Percentiles rank a stretch among this genome's conserved stretches.
phyloP scores from a whole-genome alignment of 1,140 invertebrate genomes.

The Cotesia chilonis region DNA sequence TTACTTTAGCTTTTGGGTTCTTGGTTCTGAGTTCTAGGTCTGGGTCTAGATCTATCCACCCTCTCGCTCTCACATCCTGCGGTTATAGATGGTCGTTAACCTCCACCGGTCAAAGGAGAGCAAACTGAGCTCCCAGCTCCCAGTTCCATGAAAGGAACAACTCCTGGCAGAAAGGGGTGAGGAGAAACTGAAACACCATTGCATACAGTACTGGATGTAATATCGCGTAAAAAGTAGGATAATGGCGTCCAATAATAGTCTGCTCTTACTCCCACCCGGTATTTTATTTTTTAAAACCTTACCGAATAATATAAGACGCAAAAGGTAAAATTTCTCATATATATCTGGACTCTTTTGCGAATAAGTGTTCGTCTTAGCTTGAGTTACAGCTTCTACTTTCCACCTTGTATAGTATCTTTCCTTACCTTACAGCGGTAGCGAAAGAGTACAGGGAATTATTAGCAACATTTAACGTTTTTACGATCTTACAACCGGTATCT shows the following conservation, averaged over 20 bases:
- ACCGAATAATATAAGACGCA: not conserved
- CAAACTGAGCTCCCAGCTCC: no score
- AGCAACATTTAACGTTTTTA: conserved; percentile 19
- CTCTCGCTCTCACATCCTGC: conserved; percentile 15
- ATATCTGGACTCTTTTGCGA: no score
- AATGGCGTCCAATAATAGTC: conserved; percentile 32
- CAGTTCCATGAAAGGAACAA: not conserved
- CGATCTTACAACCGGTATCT: no score
- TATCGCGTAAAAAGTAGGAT: conserved; percentile 30
- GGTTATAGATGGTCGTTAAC: conserved; percentile 40
- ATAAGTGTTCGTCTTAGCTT: no score
- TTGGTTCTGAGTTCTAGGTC: no score
- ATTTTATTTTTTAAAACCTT: not conserved
- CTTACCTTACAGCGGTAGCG: no score
- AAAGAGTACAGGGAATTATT: conserved; percentile 10
- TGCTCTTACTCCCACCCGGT: not conserved
- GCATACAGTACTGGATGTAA: conserved; percentile 25
- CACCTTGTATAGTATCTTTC: no score
- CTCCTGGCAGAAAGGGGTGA: not conserved
- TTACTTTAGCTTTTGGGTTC: no score
- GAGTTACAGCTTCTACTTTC: no score
- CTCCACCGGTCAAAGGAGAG: conserved; percentile 32
- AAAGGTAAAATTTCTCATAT: not conserved
- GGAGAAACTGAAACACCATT: conserved; percentile 7
- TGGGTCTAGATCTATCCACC: not conserved